Conservation (phyloP, 2,888 invertebrate species). For the Limnephilus auricula region DNA sequence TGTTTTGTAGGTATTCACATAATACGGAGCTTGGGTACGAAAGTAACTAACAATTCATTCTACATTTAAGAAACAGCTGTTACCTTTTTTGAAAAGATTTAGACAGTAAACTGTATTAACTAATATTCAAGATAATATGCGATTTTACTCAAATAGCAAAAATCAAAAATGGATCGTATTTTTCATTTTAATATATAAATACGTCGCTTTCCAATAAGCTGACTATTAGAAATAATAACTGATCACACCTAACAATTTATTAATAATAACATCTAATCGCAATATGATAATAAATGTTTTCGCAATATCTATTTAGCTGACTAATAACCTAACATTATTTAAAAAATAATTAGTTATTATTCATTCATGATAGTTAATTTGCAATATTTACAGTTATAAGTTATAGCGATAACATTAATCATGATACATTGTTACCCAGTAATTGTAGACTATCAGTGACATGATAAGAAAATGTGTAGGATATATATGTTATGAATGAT, state of each 20-base stretch:
- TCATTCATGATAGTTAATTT: neutral
- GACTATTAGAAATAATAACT: neutral
- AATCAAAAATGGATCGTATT: too few relatives aligned
- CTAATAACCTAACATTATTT: neutral
- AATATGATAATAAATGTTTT: neutral
- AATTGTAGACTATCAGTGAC: neutral
- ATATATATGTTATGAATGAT: neutral
- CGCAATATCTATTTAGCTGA: neutral
- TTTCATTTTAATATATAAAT: too few relatives aligned
- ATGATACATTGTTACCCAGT: neutral
- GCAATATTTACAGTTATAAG: neutral
- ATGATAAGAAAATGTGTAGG: neutral
- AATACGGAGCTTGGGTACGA: too few relatives aligned
- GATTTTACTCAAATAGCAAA: too few relatives aligned
- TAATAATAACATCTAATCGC: neutral
- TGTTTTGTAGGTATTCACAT: too few relatives aligned
- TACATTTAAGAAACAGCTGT: too few relatives aligned
- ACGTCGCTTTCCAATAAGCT: neutral
- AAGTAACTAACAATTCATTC: too few relatives aligned
- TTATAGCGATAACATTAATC: neutral
- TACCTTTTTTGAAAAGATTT: too few relatives aligned
- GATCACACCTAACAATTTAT: neutral
- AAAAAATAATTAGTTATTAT: neutral
- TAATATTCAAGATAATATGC: too few relatives aligned
- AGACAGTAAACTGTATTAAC: too few relatives aligned